Conservation (phyloP, 2,888 invertebrate genomes). For the Poecilobothrus nobilitatus region DNA sequence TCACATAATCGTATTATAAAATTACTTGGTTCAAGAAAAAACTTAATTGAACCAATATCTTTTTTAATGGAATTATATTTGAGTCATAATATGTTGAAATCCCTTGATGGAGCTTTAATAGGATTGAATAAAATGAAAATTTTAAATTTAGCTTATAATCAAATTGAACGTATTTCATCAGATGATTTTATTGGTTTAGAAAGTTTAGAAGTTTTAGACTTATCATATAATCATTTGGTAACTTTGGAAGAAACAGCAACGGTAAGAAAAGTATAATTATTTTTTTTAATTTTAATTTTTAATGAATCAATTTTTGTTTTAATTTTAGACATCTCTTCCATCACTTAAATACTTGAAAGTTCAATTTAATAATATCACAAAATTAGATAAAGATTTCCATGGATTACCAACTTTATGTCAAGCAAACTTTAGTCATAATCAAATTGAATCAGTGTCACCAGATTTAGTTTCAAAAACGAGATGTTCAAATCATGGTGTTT, state of each 20-base stretch:
- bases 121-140: slow-evolving; percentile 64
- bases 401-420: slow-evolving; percentile 72
- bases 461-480: slow-evolving; percentile 72
- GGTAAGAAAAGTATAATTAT: slow-evolving; percentile 46
- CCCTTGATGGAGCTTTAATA: slow-evolving; percentile 64
- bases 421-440: slow-evolving; percentile 70
- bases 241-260: slow-evolving; percentile 75
- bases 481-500: slow-evolving; percentile 72
- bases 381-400: slow-evolving; percentile 71
- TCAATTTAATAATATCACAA: slow-evolving; percentile 65
- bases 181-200: slow-evolving; percentile 73
- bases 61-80: slow-evolving; percentile 62
- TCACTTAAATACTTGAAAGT: slow-evolving; percentile 67
- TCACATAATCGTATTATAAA: slow-evolving; percentile 65
- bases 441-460: slow-evolving; percentile 61
- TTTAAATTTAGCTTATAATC: slow-evolving; percentile 67
- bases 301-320: slow-evolving; percentile 4
- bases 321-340: slow-evolving; percentile 63
- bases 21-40: slow-evolving; percentile 60
- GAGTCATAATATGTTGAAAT: slow-evolving; percentile 63
- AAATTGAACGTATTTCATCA: slow-evolving; percentile 61
- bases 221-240: slow-evolving; percentile 67
- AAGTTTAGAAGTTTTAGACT: slow-evolving; percentile 62
- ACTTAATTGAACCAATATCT: slow-evolving; percentile 68
- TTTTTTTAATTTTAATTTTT: slow-evolving; percentile 9